A percentile compares a stretch with the other conserved stretches of the same genome.
phyloP scores from a whole-genome alignment of 2,888 invertebrate species.

The Hyles lineata region DNA sequence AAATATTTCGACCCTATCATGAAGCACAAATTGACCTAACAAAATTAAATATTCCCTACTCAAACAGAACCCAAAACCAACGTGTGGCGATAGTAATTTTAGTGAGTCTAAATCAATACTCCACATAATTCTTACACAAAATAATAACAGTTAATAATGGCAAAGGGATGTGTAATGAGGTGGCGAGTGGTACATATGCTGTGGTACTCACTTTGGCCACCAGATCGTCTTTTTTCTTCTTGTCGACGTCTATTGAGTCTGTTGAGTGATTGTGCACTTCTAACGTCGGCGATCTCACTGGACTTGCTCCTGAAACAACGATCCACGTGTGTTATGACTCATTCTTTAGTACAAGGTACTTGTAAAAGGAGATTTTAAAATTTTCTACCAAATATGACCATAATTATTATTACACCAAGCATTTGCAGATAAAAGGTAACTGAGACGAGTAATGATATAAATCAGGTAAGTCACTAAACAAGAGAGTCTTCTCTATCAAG shows the following conservation, averaged over 20 bases:
- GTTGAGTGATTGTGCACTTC: conserved; percentile 91
- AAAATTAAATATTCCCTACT: conserved; percentile 32
- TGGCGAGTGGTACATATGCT: conserved; percentile 32
- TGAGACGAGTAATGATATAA: not conserved
- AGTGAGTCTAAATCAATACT: conserved; percentile 57
- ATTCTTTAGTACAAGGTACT: not conserved
- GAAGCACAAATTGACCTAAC: not conserved
- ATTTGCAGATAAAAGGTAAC: too few species aligned
- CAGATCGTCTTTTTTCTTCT: conserved; percentile 87
- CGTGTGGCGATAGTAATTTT: conserved; percentile 41
- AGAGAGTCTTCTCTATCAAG: not conserved
- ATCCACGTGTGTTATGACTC: not conserved
- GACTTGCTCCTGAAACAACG: conserved; percentile 87
- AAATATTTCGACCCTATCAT: not conserved
- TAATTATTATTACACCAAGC: too few species aligned
- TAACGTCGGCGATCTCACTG: conserved; percentile 88
- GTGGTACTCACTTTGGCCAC: conserved; percentile 80
- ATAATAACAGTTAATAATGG: conserved; percentile 59
- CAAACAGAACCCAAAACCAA: conserved; percentile 65
- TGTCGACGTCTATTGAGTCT: conserved; percentile 89
- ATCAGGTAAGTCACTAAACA: not conserved
- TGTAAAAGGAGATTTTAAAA: too few species aligned
- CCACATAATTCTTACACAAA: conserved; percentile 68
- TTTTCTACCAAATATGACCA: too few species aligned
- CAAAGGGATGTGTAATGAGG: conserved; percentile 59